A percentile compares a stretch with the other conserved stretches of the same genome.
Conservation (phyloP, 2,113 vertebrate genomes). For the Rutilus rutilus region DNA sequence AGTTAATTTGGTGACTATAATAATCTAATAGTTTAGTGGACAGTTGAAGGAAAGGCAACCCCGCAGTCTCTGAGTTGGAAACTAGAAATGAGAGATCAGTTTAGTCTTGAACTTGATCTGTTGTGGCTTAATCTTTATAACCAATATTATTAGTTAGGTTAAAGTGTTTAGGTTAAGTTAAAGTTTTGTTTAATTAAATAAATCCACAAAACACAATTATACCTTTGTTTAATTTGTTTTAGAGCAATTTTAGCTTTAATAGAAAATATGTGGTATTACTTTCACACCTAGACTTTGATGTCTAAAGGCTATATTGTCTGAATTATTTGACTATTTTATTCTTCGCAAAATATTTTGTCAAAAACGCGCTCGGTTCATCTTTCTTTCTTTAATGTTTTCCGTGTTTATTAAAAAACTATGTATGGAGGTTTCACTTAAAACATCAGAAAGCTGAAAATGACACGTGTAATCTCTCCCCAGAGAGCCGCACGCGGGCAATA, state of each 20-base stretch:
- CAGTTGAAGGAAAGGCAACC: background rate
- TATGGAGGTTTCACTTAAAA: constrained; percentile 72
- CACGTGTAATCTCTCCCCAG: constrained; percentile 76
- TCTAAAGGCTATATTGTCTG: background rate
- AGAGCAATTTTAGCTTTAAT: background rate
- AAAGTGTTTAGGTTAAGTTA: no score
- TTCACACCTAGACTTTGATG: constrained; percentile 38
- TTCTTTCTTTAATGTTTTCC: constrained; percentile 61
- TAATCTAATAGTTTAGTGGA: background rate
- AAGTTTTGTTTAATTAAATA: no score
- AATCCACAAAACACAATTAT: no score
- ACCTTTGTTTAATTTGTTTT: no score
- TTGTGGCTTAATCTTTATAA: background rate
- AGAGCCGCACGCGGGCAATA: constrained; percentile 70
- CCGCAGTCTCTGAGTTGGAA: background rate
- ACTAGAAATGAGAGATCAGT: background rate
- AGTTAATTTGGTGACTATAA: background rate
- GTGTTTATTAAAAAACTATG: constrained; percentile 53
- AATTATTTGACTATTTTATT: background rate
- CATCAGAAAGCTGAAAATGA: constrained; percentile 80
- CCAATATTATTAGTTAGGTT: no score
- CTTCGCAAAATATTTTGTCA: background rate
- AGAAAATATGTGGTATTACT: constrained; percentile 43
- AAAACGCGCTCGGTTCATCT: constrained; percentile 60
- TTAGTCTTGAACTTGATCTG: background rate